Percentiles rank a stretch among this genome's conserved stretches.
phyloP scores from a whole-genome alignment of 2,797 vertebrate genomes.

The Typhlichthys subterraneus region DNA sequence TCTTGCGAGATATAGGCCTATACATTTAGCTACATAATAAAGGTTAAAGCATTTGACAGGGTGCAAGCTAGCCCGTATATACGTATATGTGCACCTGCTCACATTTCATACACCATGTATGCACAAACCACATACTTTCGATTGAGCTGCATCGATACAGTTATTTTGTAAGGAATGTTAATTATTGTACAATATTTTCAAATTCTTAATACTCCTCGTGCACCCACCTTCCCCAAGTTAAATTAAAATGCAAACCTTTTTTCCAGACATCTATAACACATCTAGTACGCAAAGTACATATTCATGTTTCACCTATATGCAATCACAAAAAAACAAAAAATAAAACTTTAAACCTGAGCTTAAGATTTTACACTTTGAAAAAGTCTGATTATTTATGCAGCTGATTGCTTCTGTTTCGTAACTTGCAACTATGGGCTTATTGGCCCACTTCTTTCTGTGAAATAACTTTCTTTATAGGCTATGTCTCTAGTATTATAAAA shows the following conservation, averaged over 20 bases:
- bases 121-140: not conserved
- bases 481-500: not conserved
- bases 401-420: no score
- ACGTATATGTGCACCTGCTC: constrained; percentile 1
- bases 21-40: not conserved
- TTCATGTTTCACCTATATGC: not conserved
- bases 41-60: constrained; percentile 10
- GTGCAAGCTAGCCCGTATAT: constrained; percentile 8
- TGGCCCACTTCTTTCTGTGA: constrained; percentile 16
- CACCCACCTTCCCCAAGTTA: not conserved
- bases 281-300: constrained; percentile 11
- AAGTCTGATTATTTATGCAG: no score
- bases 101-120: constrained; percentile 12
- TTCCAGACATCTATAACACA: not conserved
- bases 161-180: constrained; percentile 8
- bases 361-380: no score
- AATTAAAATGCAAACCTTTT: constrained; percentile 9
- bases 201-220: constrained; percentile 39
- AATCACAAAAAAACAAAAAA: not conserved
- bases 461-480: not conserved
- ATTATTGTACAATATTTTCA: constrained; percentile 45
- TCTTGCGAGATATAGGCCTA: not conserved
- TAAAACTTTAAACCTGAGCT: not conserved
- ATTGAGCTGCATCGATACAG: constrained; percentile 1
- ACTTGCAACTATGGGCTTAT: constrained; percentile 7